Evolutionary conservation across 2,113 vertebrate genomes (phyloP), one percentile per base, ranked within the genome.

Genomic region (Phrynosoma platyrhinos): DNA sequence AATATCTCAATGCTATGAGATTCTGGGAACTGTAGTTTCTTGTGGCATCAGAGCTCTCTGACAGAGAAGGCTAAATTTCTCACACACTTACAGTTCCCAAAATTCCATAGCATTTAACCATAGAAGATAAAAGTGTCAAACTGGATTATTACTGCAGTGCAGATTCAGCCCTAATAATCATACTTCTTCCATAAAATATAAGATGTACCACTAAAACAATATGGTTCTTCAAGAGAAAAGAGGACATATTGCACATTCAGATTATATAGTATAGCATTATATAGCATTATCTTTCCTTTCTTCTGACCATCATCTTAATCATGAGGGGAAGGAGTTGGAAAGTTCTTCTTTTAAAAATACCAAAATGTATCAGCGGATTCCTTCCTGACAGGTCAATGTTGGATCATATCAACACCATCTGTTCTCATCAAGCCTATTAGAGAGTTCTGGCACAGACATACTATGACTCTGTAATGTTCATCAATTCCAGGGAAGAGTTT

Each of bases 271-370:
- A 13, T 47, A 64, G 6, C 2, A 55, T 23, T 27, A 66, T 84
- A 36, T 36, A 36, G 64, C 10, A 88, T 0, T 81, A 82, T 79
- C 64, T 91, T 89, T 81, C 81, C 12, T 82, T n/a, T 6, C 12
- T 78, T 88, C 25, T 91, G 18, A 2, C 27, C 78, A 84, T 71
- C 68, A 84, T 3, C 58, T 16, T 62, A 18, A 62, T 18, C 13
- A 62, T 62, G 13, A 16, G 58, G 58, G 86, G 58, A 74, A 42
- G 0, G 5, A 79, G 3, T 79, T 77, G 83, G 2, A 83, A 58
- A 88, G 52, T 82, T 93, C 88, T 84, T 82, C 84, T 93, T 92
- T 89, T 88, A 92, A 13, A 92, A 89, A 82, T 23, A 12, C 13
- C 62, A 66, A n/a, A 21, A 47, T 90, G 83, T 66, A 74, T 80